phyloP scores from a whole-genome alignment of 2,113 vertebrate genomes.

The Atractosteus spatula region DNA sequence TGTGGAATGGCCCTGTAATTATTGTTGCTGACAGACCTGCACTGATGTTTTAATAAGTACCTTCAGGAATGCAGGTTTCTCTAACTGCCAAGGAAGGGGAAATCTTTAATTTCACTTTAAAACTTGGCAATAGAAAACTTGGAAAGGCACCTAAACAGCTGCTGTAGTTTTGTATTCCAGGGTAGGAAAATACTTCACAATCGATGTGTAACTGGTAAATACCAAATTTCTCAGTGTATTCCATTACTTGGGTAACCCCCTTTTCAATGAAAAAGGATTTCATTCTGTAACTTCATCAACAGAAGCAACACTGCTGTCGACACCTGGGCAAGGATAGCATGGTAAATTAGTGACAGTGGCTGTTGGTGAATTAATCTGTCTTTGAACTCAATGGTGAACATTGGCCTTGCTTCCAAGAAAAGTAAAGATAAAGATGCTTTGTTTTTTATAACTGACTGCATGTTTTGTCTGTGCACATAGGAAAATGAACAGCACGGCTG shows the following conservation, averaged over 20 bases:
- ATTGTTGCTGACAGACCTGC: conserved; percentile 26
- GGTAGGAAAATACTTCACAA: not conserved
- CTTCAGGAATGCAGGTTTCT: conserved; percentile 8
- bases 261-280: not conserved
- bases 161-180: not conserved
- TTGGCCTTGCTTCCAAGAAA: too few relatives aligned
- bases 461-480: too few relatives aligned
- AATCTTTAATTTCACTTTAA: conserved; percentile 1
- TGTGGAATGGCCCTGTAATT: conserved; percentile 32
- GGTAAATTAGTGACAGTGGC: too few relatives aligned
- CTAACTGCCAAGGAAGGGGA: conserved; percentile 15
- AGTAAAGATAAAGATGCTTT: too few relatives aligned
- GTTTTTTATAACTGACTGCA: too few relatives aligned
- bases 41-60: conserved; percentile 15
- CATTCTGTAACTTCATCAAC: too few relatives aligned
- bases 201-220: not conserved
- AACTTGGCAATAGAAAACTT: conserved; percentile 1
- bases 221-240: not conserved
- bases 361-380: too few relatives aligned
- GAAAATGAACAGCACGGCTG: too few relatives aligned
- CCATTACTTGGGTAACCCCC: not conserved
- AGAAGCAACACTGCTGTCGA: too few relatives aligned
- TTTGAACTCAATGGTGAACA: too few relatives aligned
- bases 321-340: too few relatives aligned
- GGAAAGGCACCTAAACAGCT: conserved; percentile 8